Conservation (phyloP, 2,888 invertebrate species). For the Sinotaia quadrata region DNA sequence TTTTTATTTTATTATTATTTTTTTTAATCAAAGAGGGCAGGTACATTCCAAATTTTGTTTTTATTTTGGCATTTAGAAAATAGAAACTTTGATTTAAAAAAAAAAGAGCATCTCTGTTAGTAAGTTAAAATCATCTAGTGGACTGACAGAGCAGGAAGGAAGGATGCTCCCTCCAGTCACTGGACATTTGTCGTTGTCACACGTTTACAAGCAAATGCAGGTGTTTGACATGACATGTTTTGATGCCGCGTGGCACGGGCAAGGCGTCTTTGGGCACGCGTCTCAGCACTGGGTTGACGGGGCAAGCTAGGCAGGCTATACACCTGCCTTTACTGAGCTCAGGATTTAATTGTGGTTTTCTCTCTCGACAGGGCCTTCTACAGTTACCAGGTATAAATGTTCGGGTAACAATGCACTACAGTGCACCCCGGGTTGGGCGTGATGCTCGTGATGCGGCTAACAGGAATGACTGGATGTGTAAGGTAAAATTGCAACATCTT, state of each 20-base stretch:
- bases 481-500: slow-evolving; percentile 17
- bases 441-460: slow-evolving; percentile 51
- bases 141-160: too few species aligned
- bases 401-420: slow-evolving; percentile 60
- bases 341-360: neutral
- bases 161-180: too few species aligned
- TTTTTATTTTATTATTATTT: too few species aligned
- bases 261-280: slow-evolving; percentile 19
- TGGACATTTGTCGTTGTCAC: too few species aligned
- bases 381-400: slow-evolving; percentile 57
- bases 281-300: slow-evolving; percentile 19
- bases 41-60: too few species aligned
- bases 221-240: slow-evolving; percentile 1
- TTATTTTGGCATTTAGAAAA: too few species aligned
- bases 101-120: too few species aligned
- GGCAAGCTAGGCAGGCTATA: slow-evolving; percentile 2
- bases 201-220: too few species aligned
- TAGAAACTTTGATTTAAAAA: too few species aligned
- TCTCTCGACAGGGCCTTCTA: slow-evolving; percentile 53
- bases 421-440: slow-evolving; percentile 55
- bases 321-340: neutral
- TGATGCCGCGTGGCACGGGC: slow-evolving; percentile 1
- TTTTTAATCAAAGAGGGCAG: too few species aligned
- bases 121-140: too few species aligned
- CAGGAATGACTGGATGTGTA: slow-evolving; percentile 72